Evolutionary conservation across 2,888 invertebrate genomes (phyloP).

Genomic region (Cetonia aurata): DNA sequence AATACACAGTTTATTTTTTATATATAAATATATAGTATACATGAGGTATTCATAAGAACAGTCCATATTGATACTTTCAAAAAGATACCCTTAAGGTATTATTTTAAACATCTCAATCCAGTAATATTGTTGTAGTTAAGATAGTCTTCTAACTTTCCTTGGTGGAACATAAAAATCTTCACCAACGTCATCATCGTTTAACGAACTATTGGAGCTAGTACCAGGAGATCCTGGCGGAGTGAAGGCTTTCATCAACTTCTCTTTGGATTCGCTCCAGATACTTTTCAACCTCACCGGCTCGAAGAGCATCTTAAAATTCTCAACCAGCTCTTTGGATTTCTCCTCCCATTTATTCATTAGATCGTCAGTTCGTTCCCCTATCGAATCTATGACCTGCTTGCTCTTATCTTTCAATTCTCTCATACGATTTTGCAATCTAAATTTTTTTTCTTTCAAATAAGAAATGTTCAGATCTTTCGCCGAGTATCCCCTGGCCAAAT

Average conservation of each 20-base stretch:
- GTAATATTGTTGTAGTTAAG: too few relatives aligned
- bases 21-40: too few relatives aligned
- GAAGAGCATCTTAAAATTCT: slow-evolving; percentile 93
- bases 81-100: too few relatives aligned
- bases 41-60: too few relatives aligned
- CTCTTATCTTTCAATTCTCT: slow-evolving; percentile 94
- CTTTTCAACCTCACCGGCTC: slow-evolving; percentile 85
- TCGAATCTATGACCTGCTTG: slow-evolving; percentile 86
- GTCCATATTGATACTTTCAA: too few relatives aligned
- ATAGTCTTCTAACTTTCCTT: slow-evolving; percentile 37
- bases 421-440: slow-evolving; percentile 95
- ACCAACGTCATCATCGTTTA: slow-evolving; percentile 23
- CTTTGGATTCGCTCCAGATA: slow-evolving; percentile 91
- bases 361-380: too few relatives aligned
- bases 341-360: slow-evolving; percentile 96
- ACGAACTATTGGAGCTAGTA: slow-evolving; percentile 57
- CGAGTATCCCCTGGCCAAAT: slow-evolving; percentile 95
- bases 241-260: slow-evolving; percentile 91
- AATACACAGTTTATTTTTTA: too few relatives aligned
- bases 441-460: slow-evolving; percentile 96
- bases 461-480: slow-evolving; percentile 98
- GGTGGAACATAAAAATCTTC: slow-evolving; percentile 40
- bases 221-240: slow-evolving; percentile 87
- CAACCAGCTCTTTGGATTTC: slow-evolving; percentile 95
- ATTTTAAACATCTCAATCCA: neutral